Percentiles rank a stretch among this genome's conserved stretches.
Evolutionary conservation across 1,140 invertebrate genomes (phyloP).

Genomic region (Drosophila kanapiae): DNA sequence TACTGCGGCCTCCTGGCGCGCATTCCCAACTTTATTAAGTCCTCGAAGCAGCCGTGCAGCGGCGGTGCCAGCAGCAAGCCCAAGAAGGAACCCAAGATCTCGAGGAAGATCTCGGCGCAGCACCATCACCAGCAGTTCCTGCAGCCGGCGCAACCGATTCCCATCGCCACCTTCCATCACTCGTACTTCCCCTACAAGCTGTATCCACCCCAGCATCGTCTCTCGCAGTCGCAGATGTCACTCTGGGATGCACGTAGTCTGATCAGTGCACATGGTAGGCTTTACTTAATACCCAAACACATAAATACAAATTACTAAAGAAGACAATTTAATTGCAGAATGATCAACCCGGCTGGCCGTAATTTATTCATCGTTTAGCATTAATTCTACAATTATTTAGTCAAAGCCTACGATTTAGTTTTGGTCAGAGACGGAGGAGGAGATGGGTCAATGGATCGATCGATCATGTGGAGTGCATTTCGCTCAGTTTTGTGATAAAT

Average conservation of each 20-base stretch:
- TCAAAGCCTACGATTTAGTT: constrained; percentile 64
- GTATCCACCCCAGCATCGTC: constrained; percentile 76
- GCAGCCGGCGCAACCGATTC: constrained; percentile 69
- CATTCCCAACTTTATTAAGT: constrained; percentile 92
- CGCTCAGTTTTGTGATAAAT: constrained; percentile 76
- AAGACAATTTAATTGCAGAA: constrained; percentile 46
- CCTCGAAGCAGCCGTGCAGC: constrained; percentile 65
- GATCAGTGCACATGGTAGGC: constrained; percentile 81
- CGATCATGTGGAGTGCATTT: constrained; percentile 68
- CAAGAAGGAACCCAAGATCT: constrained; percentile 80
- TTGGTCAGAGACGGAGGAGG: constrained; percentile 29
- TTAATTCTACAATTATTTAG: constrained; percentile 72
- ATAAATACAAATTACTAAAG: background rate
- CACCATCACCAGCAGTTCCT: constrained; percentile 56
- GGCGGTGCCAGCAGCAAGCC: constrained; percentile 57
- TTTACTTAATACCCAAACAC: background rate
- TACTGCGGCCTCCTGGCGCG: constrained; percentile 92
- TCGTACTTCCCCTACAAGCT: constrained; percentile 82
- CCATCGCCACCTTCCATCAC: constrained; percentile 80
- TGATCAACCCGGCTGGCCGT: constrained; percentile 54
- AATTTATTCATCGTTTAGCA: constrained; percentile 78
- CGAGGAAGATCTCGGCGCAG: constrained; percentile 81
- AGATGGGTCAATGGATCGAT: constrained; percentile 22
- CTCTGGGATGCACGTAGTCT: constrained; percentile 84
- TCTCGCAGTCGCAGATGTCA: constrained; percentile 82